Evolutionary conservation across 2,113 vertebrate species (phyloP).

Genomic region (Otocyon megalotis): DNA sequence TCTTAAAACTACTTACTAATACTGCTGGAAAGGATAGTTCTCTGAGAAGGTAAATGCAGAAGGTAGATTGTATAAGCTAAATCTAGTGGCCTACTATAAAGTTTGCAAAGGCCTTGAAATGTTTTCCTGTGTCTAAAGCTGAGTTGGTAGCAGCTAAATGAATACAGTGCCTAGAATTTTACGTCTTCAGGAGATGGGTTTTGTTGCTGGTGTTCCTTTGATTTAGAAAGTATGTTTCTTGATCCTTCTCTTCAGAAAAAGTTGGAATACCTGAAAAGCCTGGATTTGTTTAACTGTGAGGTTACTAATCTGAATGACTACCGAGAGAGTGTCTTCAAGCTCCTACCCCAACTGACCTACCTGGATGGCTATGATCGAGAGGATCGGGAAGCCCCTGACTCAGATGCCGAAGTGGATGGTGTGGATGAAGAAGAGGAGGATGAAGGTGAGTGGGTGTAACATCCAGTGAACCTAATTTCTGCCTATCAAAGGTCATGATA

Average conservation of each 20-base stretch:
- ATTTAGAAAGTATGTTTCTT: constrained; percentile 63
- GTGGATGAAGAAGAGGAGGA: constrained; percentile 92
- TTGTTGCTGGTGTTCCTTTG: constrained; percentile 41
- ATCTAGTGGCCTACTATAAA: not conserved
- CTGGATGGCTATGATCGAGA: constrained; percentile 95
- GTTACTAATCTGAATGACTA: constrained; percentile 95
- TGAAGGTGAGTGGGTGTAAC: constrained; percentile 86
- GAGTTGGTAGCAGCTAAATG: not conserved
- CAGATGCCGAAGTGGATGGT: constrained; percentile 93
- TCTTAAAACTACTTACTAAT: constrained; percentile 13
- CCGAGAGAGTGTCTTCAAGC: constrained; percentile 94
- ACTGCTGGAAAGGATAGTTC: not conserved
- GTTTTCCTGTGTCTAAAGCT: not conserved
- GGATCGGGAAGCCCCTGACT: constrained; percentile 93
- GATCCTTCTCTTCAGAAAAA: constrained; percentile 91
- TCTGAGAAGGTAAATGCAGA: not conserved
- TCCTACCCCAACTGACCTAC: constrained; percentile 94
- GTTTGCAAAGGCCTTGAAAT: not conserved
- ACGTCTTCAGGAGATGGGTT: constrained; percentile 52
- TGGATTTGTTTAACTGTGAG: constrained; percentile 97
- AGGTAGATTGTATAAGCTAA: not conserved
- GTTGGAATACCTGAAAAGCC: constrained; percentile 94
- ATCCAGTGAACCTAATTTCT: not conserved
- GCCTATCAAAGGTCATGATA: not conserved
- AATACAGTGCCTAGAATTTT: constrained; percentile 42